Base-by-base conservation (phyloP, 2,888 invertebrate species). In the Volucella bombylans region DNA sequence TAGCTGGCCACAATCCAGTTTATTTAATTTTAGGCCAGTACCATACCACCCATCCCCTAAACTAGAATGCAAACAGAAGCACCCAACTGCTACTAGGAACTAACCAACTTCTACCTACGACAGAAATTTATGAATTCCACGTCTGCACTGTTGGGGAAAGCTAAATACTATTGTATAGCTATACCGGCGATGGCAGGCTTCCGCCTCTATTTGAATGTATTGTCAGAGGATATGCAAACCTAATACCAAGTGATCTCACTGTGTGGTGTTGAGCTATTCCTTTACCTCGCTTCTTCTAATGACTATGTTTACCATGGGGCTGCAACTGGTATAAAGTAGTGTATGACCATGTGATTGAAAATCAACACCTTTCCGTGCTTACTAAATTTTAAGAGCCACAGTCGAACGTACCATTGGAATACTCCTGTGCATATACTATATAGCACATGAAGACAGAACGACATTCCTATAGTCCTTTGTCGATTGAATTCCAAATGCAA, bases 1-100 rank as follows among this genome's bases (percentile, higher is more conserved):
- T 47, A 77, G 62, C 62, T 65, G 62, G 38, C 78, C 80, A 68
- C 74, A 74, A 67, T 78, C 65, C 71, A 67, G 61, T 72, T 76
- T 52, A 59, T 47, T 64, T 50, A 38, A 50, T 57, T 39, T 39
- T 45, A 2, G 39, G 11, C 31, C 47, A 65, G 23, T 50, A 41
- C 10, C 50, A 47, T 2, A 54, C 10, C 23, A 12, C n/a, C 41
- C 4, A 18, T 14, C 15, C 47, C 47, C 52, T 31, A 9, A 31
- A 38, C 41, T 54, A 15, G 38, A 49, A 59, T 61, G 82, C 43
- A 72, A 49, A 57, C 14, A 50, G 8, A 39, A 59, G 61, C n/a
- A 54, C n/a, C 54, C 10, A 8, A 73, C 43, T 23, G 47, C 39
- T 47, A 23, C 55, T 57, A 8, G 15, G 4, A 52, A 79, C 61